A percentile compares a stretch with the other conserved stretches of the same genome.
Conservation (phyloP, 1,140 invertebrate species). For the Grapholita molesta region DNA sequence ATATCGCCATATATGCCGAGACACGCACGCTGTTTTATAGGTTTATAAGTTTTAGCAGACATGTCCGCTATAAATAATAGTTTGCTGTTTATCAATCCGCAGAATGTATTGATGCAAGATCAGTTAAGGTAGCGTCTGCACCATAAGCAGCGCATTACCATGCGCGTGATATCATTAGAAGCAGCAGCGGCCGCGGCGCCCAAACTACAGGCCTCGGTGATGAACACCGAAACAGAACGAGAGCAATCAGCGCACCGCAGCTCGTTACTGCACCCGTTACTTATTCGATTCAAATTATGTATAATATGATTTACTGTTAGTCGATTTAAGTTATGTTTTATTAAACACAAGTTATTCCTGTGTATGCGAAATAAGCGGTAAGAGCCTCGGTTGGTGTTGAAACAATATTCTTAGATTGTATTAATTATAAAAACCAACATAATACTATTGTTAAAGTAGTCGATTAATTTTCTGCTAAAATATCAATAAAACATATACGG, state of each 20-base stretch:
- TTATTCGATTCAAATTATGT: neutral
- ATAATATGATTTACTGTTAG: neutral
- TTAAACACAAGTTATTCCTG: neutral
- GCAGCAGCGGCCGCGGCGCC: neutral
- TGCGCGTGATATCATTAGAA: slow-evolving; percentile 3
- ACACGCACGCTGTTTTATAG: neutral
- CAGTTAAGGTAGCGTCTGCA: neutral
- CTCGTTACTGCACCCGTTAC: neutral
- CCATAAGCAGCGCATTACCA: neutral
- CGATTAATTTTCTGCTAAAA: no score
- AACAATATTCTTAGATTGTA: no score
- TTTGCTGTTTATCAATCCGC: neutral
- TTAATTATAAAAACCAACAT: no score
- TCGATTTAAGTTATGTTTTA: neutral
- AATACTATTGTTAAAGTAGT: no score
- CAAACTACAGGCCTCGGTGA: neutral
- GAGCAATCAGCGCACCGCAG: slow-evolving; percentile 8
- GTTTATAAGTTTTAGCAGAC: neutral
- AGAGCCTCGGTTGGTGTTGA: neutral
- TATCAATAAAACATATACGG: no score
- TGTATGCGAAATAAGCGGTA: neutral
- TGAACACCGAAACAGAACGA: slow-evolving; percentile 1
- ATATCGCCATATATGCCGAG: neutral
- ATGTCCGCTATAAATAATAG: no score
- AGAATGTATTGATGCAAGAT: neutral